Evolutionary conservation across 1,140 invertebrate species (phyloP), one percentile per base, ranked within the genome.

Genomic region (Notospermus geniculatus): DNA sequence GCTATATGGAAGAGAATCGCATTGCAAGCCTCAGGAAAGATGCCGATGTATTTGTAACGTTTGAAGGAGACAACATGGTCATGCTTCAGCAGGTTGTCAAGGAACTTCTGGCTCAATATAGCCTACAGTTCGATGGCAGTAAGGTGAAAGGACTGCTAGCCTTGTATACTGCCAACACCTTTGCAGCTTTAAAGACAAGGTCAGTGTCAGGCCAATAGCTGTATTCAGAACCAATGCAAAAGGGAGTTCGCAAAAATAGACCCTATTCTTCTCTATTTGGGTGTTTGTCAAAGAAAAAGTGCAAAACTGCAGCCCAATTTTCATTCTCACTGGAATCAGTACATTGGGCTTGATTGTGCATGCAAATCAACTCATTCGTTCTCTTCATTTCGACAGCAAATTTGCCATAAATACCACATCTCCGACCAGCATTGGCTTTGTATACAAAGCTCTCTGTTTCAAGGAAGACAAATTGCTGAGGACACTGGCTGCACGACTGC

Each of bases 21-120:
- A 17, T 57, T 5, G 15, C 30, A 30, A 19, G 17, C 15, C 39
- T 57, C 15, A 57, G 32, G 39, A 36, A 30, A 19, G 56, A 57
- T 41, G 28, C 29, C 13, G 56, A 57, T 57, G 39, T 57, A 2
- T 57, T 57, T 43, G 39, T 43, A 7, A 57, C 56, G 7, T 57
- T 57, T 57, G 56, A 57, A 43, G 56, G 56, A 5, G 56, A 57
- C 32, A 57, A 57, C 56, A 57, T 57, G 56, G 56, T 57, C 7
- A 57, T 57, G 56, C 25, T 57, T 11, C 56, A 57, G 56, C 56
- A 57, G 32, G 56, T 57, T 4, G 39, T 30, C 13, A 57, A 57
- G 27, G 56, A 57, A 32, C 36, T 57, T 5, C 39, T 57, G 2
- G 27, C 39, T 46, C 30, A 57, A 17, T 57, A 57, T 57, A 43